Evolutionary conservation across 1,140 invertebrate genomes (phyloP).

Genomic region (Hypsibius dujardini): DNA sequence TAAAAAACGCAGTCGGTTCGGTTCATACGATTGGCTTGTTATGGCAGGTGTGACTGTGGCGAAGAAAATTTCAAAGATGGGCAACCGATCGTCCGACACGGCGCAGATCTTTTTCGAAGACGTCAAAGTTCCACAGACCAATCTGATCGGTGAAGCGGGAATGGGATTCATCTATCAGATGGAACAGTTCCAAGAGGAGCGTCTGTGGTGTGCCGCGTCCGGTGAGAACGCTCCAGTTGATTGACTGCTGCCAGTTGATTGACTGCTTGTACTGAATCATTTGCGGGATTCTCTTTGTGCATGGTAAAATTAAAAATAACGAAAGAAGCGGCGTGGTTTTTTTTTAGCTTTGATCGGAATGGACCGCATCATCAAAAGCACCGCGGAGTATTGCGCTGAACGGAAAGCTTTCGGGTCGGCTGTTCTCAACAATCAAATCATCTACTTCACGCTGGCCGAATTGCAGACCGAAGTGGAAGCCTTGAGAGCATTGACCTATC

Average conservation of each 20-base stretch:
- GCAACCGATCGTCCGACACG: conserved; percentile 41
- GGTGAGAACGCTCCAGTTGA: conserved; percentile 25
- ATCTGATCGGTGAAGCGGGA: conserved; percentile 44
- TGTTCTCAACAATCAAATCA: conserved; percentile 38
- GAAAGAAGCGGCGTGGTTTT: conserved; percentile 2
- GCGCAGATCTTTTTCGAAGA: conserved; percentile 44
- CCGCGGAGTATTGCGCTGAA: conserved; percentile 38
- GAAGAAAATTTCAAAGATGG: conserved; percentile 39
- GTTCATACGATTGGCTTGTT: neutral
- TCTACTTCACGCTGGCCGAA: conserved; percentile 42
- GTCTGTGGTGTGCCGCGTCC: conserved; percentile 34
- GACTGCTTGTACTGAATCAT: too few species aligned
- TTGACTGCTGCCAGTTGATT: too few species aligned
- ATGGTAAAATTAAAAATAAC: neutral
- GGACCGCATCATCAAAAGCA: conserved; percentile 34
- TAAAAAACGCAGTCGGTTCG: neutral
- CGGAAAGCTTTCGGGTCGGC: conserved; percentile 38
- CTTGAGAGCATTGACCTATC: conserved; percentile 37
- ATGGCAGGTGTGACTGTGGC: conserved; percentile 28
- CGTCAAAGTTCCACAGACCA: conserved; percentile 37
- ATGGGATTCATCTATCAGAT: conserved; percentile 44
- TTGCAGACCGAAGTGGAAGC: conserved; percentile 40
- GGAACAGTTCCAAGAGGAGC: conserved; percentile 44
- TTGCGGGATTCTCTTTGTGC: neutral
- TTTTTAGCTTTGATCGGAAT: conserved; percentile 33